These are phyloP conservation scores for Thripadectes ignobilis DNA, from an alignment of 2,797 vertebrate genomes.

Conservation along the genomic window DNA sequence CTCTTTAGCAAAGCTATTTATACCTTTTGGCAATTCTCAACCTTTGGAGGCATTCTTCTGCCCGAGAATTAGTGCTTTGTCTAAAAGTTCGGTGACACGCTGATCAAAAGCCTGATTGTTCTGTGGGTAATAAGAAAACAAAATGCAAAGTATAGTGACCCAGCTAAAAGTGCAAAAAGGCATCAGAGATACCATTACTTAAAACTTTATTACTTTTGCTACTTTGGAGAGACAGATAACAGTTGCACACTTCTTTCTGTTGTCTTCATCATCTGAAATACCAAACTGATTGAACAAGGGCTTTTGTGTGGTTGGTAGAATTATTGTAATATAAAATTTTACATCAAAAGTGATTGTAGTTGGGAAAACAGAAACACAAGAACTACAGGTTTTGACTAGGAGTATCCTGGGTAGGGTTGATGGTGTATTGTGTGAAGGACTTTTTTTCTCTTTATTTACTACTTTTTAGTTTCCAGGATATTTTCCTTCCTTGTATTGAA, in stretches of 20 bases:
- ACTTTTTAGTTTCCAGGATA: neutral
- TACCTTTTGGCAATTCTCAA: neutral
- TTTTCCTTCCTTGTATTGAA: neutral
- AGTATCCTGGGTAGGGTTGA: neutral
- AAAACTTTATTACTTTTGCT: neutral
- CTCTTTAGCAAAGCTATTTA: neutral
- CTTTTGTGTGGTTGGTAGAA: neutral
- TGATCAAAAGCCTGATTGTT: neutral
- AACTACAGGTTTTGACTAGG: neutral
- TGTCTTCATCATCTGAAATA: neutral
- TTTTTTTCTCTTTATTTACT: neutral
- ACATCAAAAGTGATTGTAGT: neutral
- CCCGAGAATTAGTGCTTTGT: neutral
- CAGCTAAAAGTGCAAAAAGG: neutral
- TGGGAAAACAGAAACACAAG: neutral
- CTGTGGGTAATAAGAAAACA: neutral
- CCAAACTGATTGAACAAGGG: neutral
- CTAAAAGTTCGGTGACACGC: neutral
- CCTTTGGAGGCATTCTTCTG: neutral
- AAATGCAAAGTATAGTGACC: neutral
- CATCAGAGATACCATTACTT: neutral
- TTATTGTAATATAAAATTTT: neutral
- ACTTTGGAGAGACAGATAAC: neutral
- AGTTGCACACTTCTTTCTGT: neutral
- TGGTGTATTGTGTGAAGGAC: neutral